Conservation (phyloP, 2,113 vertebrate species). For the Xyliphius kryptos region DNA sequence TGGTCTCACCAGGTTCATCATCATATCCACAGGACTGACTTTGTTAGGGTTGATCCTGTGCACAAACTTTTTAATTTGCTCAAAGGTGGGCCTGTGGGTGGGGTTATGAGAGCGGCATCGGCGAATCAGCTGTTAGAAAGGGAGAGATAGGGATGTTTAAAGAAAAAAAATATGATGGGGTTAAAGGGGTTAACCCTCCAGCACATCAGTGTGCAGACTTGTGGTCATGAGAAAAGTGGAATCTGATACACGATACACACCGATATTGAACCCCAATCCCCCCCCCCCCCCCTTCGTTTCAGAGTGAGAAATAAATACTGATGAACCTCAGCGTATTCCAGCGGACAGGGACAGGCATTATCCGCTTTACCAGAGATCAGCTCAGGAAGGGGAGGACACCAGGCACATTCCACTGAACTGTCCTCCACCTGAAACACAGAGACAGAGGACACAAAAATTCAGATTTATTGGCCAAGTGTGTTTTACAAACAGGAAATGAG, state of each 20-base stretch:
- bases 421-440: slow-evolving; percentile 58
- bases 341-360: slow-evolving; percentile 69
- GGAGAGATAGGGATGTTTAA: too few species aligned
- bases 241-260: too few species aligned
- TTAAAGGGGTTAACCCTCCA: too few species aligned
- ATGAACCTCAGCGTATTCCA: slow-evolving; percentile 74
- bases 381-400: slow-evolving; percentile 68
- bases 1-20: slow-evolving; percentile 75
- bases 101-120: slow-evolving; percentile 70
- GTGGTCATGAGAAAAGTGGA: too few species aligned
- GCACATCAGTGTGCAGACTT: too few species aligned
- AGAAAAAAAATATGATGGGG: not conserved
- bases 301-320: too few species aligned
- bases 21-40: slow-evolving; percentile 80
- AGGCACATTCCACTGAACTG: slow-evolving; percentile 57
- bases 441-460: not conserved
- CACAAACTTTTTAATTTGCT: slow-evolving; percentile 76
- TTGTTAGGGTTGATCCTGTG: slow-evolving; percentile 76
- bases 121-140: slow-evolving; percentile 63
- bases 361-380: slow-evolving; percentile 71
- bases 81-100: slow-evolving; percentile 71
- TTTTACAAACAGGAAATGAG: too few species aligned
- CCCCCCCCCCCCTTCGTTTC: too few species aligned
- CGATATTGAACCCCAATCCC: too few species aligned
- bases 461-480: too few species aligned